Evolutionary conservation across 2,888 invertebrate species (phyloP), one percentile per base, ranked within the genome.

Genomic region (Marasmarcha lunaedactyla): DNA sequence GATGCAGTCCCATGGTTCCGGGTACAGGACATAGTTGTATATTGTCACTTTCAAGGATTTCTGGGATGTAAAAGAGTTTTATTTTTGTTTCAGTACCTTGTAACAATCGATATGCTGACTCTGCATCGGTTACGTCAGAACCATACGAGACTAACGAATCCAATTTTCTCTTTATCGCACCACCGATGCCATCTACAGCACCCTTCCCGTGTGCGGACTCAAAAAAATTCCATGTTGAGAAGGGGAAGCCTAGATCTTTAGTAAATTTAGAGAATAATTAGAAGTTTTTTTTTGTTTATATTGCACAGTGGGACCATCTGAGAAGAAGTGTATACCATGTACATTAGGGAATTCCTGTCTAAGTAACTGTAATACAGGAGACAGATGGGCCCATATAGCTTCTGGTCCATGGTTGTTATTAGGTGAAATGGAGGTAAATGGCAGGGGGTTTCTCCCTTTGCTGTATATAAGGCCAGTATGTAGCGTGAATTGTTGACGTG

Each of bases 301-400:
- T 27, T 47, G 47, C 2, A 38, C 34, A 2, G 39, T 39, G 4
- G 20, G 45, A 37, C 38, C 47, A 30, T 47, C 47, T 4, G 47
- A 44, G 33, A 33, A 45, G 36, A 47, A 42, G 30, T 47, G 47
- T 11, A 43, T 14, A 1, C 2, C 10, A n/a, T 25, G 15, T 2
- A 38, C 30, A 27, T 14, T 26, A 9, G 39, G 39, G 15, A 11
- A 15, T 14, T 26, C 26, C 7, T 39, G 9, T 14, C 33, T 39
- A 2, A 39, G 25, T 12, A 33, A 14, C 27, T 42, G 11, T 12
- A 42, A 20, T 10, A 39, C 30, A 9, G 43, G 45, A n/a, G 15
- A 15, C 7, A 43, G 35, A 41, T 48, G 48, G 7, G 43, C 48
- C 46, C 48, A 46, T 14, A 48, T 46, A 12, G 44, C 40, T 10